Percentiles rank a stretch among this genome's conserved stretches.
Evolutionary conservation across 2,888 invertebrate genomes (phyloP).

Genomic region (Noctuana brunneofusca): DNA sequence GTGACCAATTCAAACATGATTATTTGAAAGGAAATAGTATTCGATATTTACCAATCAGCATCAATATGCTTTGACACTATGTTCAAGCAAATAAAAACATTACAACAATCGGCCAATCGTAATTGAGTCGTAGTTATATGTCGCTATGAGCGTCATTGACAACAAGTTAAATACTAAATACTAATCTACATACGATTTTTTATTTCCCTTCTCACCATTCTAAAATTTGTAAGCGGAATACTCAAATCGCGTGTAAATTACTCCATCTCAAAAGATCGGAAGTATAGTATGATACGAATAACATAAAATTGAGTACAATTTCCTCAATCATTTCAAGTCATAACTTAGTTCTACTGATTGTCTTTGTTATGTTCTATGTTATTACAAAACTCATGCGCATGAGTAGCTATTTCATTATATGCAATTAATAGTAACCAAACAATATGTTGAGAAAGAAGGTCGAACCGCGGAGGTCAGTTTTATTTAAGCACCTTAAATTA

Average conservation of each 20-base stretch:
- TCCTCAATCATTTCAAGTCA: slow-evolving; percentile 37
- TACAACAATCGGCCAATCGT: too few species aligned
- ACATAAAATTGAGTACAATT: slow-evolving; percentile 30
- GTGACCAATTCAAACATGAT: too few species aligned
- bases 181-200: too few species aligned
- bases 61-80: too few species aligned
- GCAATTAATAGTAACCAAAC: slow-evolving; percentile 54
- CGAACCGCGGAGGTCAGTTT: slow-evolving; percentile 39
- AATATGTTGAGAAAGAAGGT: slow-evolving; percentile 56
- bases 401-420: slow-evolving; percentile 52
- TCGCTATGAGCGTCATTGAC: too few species aligned
- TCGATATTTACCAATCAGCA: too few species aligned
- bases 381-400: slow-evolving; percentile 51
- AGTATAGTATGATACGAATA: background rate
- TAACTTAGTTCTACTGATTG: slow-evolving; percentile 16
- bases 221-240: background rate
- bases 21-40: too few species aligned
- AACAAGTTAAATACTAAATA: too few species aligned
- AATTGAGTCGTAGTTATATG: too few species aligned
- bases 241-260: slow-evolving; percentile 20
- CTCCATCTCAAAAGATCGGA: slow-evolving; percentile 3
- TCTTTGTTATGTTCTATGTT: slow-evolving; percentile 34
- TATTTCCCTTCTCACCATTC: background rate
- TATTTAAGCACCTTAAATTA: slow-evolving; percentile 24
- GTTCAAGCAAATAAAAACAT: too few species aligned